Evolutionary conservation across 2,797 vertebrate genomes (phyloP).

Genomic region (Artibeus lituratus): DNA sequence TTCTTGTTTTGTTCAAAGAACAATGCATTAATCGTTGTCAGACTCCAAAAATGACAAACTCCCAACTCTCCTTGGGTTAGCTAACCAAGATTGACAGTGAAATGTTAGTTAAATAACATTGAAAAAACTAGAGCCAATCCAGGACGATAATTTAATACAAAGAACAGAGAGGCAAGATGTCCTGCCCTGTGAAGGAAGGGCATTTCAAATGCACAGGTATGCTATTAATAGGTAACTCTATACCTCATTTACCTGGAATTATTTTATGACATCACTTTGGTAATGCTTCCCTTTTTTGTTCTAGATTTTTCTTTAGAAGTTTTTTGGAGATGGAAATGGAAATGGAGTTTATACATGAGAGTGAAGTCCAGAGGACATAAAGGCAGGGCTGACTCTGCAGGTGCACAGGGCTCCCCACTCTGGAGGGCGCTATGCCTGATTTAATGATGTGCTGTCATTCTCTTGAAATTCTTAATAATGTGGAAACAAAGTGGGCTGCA

Average conservation of each 20-base stretch:
- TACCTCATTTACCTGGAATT: not conserved
- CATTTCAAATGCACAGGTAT: not conserved
- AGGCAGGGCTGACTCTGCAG: not conserved
- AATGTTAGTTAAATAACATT: not conserved
- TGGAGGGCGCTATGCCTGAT: not conserved
- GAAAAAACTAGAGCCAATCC: not conserved
- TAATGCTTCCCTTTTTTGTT: not conserved
- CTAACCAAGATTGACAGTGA: not conserved
- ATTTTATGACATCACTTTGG: not conserved
- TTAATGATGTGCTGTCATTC: not conserved
- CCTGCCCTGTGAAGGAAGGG: not conserved
- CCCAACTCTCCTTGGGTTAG: not conserved
- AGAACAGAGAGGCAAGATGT: not conserved
- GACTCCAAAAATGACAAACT: not conserved
- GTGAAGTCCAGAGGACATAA: not conserved
- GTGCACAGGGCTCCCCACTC: not conserved
- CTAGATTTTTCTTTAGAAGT: not conserved
- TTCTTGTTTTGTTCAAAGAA: not conserved
- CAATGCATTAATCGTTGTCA: not conserved
- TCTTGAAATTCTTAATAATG: not conserved
- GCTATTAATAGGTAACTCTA: not conserved
- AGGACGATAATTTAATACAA: not conserved
- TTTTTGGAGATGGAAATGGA: not conserved
- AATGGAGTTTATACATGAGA: not conserved
- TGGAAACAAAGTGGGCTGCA: not conserved